Evolutionary conservation across 1,140 invertebrate species (phyloP).

Genomic region (Zaprionus davidi): DNA sequence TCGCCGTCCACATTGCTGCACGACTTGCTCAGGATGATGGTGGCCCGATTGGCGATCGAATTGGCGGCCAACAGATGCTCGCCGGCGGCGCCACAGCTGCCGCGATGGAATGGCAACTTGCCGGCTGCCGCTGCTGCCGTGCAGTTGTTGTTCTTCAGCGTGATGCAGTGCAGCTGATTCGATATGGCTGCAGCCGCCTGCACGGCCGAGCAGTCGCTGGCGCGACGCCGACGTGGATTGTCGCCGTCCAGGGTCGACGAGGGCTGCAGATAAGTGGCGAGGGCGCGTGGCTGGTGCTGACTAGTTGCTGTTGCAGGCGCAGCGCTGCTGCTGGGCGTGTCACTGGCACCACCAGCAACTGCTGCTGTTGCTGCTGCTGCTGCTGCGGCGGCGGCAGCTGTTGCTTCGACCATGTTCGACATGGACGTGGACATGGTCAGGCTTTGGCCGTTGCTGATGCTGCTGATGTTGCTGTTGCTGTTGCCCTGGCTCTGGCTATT

Average conservation of each 20-base stretch:
- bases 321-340: slow-evolving; percentile 14
- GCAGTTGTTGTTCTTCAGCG: slow-evolving; percentile 80
- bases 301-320: slow-evolving; percentile 12
- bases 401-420: slow-evolving; percentile 62
- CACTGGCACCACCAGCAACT: slow-evolving; percentile 9
- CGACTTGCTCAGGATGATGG: slow-evolving; percentile 80
- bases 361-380: slow-evolving; percentile 4
- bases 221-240: slow-evolving; percentile 68
- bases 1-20: slow-evolving; percentile 80
- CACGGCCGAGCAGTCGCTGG: slow-evolving; percentile 73
- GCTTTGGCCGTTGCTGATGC: slow-evolving; percentile 47
- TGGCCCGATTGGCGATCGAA: slow-evolving; percentile 79
- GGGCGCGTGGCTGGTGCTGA: slow-evolving; percentile 22
- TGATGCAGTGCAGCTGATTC: slow-evolving; percentile 78
- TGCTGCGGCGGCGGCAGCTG: slow-evolving; percentile 45
- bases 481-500: slow-evolving; percentile 30
- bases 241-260: slow-evolving; percentile 49
- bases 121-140: slow-evolving; percentile 33
- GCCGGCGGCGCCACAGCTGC: slow-evolving; percentile 77
- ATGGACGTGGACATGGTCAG: slow-evolving; percentile 65
- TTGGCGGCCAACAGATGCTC: slow-evolving; percentile 79
- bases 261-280: slow-evolving; percentile 46
- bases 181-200: slow-evolving; percentile 63
- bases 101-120: slow-evolving; percentile 77
- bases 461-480: slow-evolving; percentile 51